A percentile compares a stretch with the other conserved stretches of the same genome.
Evolutionary conservation across 2,888 invertebrate genomes (phyloP).

Genomic region (Phania funesta): DNA sequence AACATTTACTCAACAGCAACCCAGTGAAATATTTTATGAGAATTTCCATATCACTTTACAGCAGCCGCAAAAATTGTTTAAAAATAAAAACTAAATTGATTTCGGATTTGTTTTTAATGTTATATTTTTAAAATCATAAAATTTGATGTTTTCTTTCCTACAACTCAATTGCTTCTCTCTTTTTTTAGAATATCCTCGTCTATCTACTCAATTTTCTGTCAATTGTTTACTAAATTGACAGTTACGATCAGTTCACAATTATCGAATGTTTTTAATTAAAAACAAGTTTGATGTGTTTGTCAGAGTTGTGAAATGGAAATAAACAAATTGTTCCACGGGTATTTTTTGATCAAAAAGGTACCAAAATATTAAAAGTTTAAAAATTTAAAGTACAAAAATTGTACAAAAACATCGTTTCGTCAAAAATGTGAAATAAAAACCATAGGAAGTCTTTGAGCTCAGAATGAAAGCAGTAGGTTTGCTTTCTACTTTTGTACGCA

Average conservation of each 20-base stretch:
- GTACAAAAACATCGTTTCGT: no score
- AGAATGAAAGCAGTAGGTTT: no score
- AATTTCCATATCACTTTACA: slow-evolving; percentile 38
- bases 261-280: slow-evolving; percentile 26
- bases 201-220: slow-evolving; percentile 40
- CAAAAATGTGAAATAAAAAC: no score
- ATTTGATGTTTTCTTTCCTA: slow-evolving; percentile 80
- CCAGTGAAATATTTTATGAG: slow-evolving; percentile 3
- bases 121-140: slow-evolving; percentile 80
- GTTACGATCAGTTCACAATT: slow-evolving; percentile 69
- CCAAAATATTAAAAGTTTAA: no score
- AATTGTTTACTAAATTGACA: slow-evolving; percentile 72
- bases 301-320: background rate
- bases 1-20: background rate
- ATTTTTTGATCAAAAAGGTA: no score
- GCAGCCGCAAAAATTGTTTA: background rate
- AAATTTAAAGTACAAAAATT: no score
- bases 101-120: slow-evolving; percentile 28
- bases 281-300: background rate
- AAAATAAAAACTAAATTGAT: slow-evolving; percentile 1
- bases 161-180: slow-evolving; percentile 11
- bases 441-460: no score
- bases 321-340: no score
- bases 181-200: background rate
- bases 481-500: no score